Base-by-base conservation (phyloP, 1,140 invertebrate genomes). In the Drepana arcuata region DNA sequence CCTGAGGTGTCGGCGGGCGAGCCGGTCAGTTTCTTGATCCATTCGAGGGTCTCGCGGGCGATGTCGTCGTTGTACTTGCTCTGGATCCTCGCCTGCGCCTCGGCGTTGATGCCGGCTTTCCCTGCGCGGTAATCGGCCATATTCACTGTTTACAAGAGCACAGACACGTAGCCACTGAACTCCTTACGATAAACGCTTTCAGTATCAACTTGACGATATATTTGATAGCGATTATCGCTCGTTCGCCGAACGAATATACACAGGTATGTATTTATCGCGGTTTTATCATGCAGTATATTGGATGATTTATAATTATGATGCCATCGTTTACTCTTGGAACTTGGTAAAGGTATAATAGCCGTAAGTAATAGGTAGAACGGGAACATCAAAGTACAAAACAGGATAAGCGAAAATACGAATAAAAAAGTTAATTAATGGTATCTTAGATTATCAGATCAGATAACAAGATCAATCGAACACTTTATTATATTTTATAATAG, bases 61-160 rank as follows among this genome's bases (percentile, higher is more conserved):
- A 96, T 88, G 56, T 95, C 92, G 69, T 95, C 93, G 69, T 92
- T 97, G 84, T 97, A 98, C 84, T 98, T 98, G 70, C 93, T 94
- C 68, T 95, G 93, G 51, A 97, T 94, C 91, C 66, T 63, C 1
- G 69, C 75, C 45, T 82, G 78, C 2, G 78, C 78, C 26, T 82
- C 73, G 25, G 75, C 75, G 59, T 82, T 80, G 59, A 82, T 82
- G 34, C 78, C 78, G 45, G 78, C 68, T 59, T 82, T 82, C 0
- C 65, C 68, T 42, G 78, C 78, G 32, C 78, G 69, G 37, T 74
- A 66, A 26, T 82, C 75, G 7, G 69, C 73, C 78, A 82, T 81
- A 43, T 66, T 71, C 57, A 55, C 58, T 78, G 63, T 62, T 71
- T 44, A 50, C 63, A 52, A 54, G 25, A 64, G 55, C 60, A 42